These are phyloP conservation scores for Clunio marinus DNA, from an alignment of 2,888 invertebrate species.

Conservation along the genomic window DNA sequence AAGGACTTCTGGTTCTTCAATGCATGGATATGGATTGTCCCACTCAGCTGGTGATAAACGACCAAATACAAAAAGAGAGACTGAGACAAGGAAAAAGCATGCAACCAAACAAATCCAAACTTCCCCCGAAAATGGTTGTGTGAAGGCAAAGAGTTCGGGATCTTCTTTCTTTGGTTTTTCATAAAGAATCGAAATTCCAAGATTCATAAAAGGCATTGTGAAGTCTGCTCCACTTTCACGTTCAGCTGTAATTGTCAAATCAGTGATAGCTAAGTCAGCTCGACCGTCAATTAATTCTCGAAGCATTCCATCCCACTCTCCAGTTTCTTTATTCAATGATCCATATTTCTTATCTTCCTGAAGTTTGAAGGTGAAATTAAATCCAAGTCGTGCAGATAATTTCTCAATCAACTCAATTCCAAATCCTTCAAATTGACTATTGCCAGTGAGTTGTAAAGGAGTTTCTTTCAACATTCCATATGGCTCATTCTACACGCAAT, in stretches of 20 bases:
- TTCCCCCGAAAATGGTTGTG: slow-evolving; percentile 87
- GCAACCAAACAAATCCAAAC: slow-evolving; percentile 97
- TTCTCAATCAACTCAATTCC: slow-evolving; percentile 90
- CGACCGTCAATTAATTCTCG: slow-evolving; percentile 80
- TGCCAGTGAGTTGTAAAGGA: slow-evolving; percentile 76
- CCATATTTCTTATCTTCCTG: slow-evolving; percentile 85
- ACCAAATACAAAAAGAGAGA: slow-evolving; percentile 84
- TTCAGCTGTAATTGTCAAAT: slow-evolving; percentile 95
- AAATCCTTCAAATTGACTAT: slow-evolving; percentile 92
- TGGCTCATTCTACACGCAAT: slow-evolving; percentile 90
- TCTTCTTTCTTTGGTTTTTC: slow-evolving; percentile 89
- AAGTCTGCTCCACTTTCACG: slow-evolving; percentile 91
- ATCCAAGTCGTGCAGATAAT: slow-evolving; percentile 80
- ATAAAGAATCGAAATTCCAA: slow-evolving; percentile 93
- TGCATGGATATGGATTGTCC: slow-evolving; percentile 83
- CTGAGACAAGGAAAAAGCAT: slow-evolving; percentile 80
- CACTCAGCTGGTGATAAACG: slow-evolving; percentile 81
- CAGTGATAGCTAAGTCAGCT: slow-evolving; percentile 94
- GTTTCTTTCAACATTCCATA: slow-evolving; percentile 93
- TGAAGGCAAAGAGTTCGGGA: slow-evolving; percentile 92
- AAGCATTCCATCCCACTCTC: slow-evolving; percentile 91
- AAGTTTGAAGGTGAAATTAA: slow-evolving; percentile 80
- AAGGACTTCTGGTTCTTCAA: slow-evolving; percentile 77
- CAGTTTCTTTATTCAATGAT: slow-evolving; percentile 49
- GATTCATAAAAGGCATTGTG: slow-evolving; percentile 98